Percentiles rank a stretch among this genome's conserved stretches.
These are phyloP conservation scores for Athalia circularis DNA, from an alignment of 2,888 invertebrate genomes.

Conservation along the genomic window DNA sequence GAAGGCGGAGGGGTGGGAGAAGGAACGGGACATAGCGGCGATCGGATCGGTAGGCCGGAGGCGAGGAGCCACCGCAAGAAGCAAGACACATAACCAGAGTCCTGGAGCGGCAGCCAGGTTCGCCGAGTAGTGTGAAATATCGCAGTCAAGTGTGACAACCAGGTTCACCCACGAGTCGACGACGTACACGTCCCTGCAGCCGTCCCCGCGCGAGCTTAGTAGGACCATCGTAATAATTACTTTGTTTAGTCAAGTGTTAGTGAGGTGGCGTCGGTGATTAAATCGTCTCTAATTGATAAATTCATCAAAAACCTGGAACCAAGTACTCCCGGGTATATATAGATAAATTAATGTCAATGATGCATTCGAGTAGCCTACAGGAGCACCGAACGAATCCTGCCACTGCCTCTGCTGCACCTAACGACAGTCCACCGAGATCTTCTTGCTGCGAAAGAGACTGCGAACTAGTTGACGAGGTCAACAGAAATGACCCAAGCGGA, in stretches of 20 bases:
- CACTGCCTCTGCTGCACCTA: conserved; percentile 41
- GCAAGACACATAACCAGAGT: conserved; percentile 43
- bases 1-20: conserved; percentile 41
- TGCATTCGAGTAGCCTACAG: conserved; percentile 49
- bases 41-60: conserved; percentile 52
- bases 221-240: conserved; percentile 53
- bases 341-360: conserved; percentile 44
- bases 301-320: conserved; percentile 53
- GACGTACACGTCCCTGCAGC: conserved; percentile 31
- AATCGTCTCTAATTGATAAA: conserved; percentile 61
- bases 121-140: conserved; percentile 74
- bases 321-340: conserved; percentile 20
- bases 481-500: conserved; percentile 29
- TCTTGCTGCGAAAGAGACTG: conserved; percentile 43
- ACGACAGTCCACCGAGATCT: conserved; percentile 40
- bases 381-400: conserved; percentile 59
- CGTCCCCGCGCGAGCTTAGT: conserved; percentile 31
- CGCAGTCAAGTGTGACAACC: conserved; percentile 73
- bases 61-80: conserved; percentile 45
- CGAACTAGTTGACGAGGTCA: conserved; percentile 43
- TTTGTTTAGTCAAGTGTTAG: conserved; percentile 62
- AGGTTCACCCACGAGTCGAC: conserved; percentile 49
- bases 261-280: conserved; percentile 53
- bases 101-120: conserved; percentile 54
- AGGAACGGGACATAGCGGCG: conserved; percentile 47